Evolutionary conservation across 2,113 vertebrate genomes (phyloP), one percentile per base, ranked within the genome.

Genomic region (Amblyornis subalaris): DNA sequence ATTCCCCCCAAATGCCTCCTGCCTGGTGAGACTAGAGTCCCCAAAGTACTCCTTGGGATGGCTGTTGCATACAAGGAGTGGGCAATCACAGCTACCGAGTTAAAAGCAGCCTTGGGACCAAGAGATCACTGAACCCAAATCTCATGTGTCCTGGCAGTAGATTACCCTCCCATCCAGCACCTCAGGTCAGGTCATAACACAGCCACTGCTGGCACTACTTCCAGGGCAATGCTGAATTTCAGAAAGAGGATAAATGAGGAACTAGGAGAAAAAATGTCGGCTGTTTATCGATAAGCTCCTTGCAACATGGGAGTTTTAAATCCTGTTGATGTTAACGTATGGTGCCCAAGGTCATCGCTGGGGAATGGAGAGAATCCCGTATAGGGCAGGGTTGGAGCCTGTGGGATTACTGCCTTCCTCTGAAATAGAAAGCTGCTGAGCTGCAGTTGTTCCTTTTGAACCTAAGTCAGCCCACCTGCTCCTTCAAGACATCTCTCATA

Each of bases 391-490:
- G 74, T 69, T 95, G 88, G 95, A 95, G 96, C 90, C 84, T 91
- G 35, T 40, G 75, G 95, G 93, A 96, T 97, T 97, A 96, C 65
- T 93, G 92, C 86, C 84, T 90, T 92, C 86, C 91, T 97, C 96
- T 95, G 95, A 97, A 97, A 97, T 97, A 97, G 97, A 97, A 97
- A 93, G 91, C 95, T 95, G 72, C 91, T 88, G 85, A 94, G 94
- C 94, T 86, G 81, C 97, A 97, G 97, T 96, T 97, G 97, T 97
- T 97, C 86, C 79, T 95, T 96, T 88, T 92, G 96, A 96, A 86
- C 91, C 28, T 24, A 74, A 92, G 95, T 94, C 94, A 94, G 93
- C 86, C 96, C 94, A 95, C 94, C 95, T 96, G 96, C 85, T 97
- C 88, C 97, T 97, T 97, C 96, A 96, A 96, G 97, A 97, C 15